Evolutionary conservation across 1,140 invertebrate species (phyloP).

Genomic region (Pseudomyrmex concolor): DNA sequence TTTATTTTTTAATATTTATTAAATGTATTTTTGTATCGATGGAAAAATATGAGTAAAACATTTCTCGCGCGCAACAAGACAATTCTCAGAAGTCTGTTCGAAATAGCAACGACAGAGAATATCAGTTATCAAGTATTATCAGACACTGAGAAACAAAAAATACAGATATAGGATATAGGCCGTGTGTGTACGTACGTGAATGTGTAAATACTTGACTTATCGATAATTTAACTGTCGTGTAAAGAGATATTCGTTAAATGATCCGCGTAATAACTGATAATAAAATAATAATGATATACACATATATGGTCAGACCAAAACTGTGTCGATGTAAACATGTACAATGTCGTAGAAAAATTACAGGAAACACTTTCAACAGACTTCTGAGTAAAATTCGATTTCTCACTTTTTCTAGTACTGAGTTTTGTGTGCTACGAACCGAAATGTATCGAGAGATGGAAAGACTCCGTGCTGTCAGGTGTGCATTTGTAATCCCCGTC

Average conservation of each 20-base stretch:
- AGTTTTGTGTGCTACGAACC: conserved; percentile 76
- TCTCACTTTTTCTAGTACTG: neutral
- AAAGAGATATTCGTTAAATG: neutral
- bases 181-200: conserved; percentile 7
- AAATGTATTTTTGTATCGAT: neutral
- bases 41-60: conserved; percentile 11
- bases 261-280: conserved; percentile 11
- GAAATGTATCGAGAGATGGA: conserved; percentile 76
- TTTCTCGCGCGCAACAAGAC: neutral
- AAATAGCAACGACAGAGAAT: neutral
- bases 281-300: neutral
- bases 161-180: conserved; percentile 49
- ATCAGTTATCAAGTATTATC: conserved; percentile 53
- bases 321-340: neutral
- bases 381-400: neutral
- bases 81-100: neutral
- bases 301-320: neutral
- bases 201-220: conserved; percentile 45
- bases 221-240: conserved; percentile 20
- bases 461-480: conserved; percentile 65
- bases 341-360: neutral
- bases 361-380: neutral
- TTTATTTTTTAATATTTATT: too few relatives aligned
- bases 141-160: conserved; percentile 11
- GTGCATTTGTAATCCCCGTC: conserved; percentile 81